Conservation (phyloP, 2,888 invertebrate species). For the Chirona hameri region DNA sequence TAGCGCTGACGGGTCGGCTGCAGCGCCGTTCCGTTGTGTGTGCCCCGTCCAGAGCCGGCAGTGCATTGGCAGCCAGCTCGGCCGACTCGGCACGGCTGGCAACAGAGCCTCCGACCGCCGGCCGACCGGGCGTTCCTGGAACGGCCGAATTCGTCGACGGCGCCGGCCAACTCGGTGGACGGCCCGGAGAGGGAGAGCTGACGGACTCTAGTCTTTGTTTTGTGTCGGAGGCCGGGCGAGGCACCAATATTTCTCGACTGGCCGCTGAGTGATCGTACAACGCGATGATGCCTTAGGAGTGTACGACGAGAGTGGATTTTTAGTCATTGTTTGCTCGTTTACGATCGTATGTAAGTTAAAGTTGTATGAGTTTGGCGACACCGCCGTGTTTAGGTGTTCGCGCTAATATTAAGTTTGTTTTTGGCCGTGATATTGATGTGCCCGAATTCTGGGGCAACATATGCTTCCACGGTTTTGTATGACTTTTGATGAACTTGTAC, state of each 20-base stretch:
- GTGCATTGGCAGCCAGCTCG: not conserved
- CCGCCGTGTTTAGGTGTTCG: not conserved
- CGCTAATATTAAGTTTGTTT: not conserved
- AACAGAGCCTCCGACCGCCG: not conserved
- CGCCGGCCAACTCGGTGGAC: not conserved
- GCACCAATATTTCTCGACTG: not conserved
- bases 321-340: not conserved
- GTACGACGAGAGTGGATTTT: not conserved
- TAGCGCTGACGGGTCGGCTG: not conserved
- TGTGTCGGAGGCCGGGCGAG: not conserved
- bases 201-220: not conserved
- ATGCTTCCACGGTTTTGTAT: conserved; percentile 27
- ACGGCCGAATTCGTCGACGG: not conserved
- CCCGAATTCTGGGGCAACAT: not conserved
- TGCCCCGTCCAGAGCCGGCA: not conserved
- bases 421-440: not conserved
- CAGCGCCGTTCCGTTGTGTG: not conserved
- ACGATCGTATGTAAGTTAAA: too few relatives aligned
- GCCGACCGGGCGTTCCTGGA: not conserved
- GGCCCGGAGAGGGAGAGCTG: not conserved
- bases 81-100: not conserved
- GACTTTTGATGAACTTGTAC: not conserved
- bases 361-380: not conserved
- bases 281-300: conserved; percentile 1
- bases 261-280: not conserved